Percentiles rank a stretch among this genome's conserved stretches.
Evolutionary conservation across 1,140 invertebrate genomes (phyloP).

Genomic region (Thalassaphorura encarpata): DNA sequence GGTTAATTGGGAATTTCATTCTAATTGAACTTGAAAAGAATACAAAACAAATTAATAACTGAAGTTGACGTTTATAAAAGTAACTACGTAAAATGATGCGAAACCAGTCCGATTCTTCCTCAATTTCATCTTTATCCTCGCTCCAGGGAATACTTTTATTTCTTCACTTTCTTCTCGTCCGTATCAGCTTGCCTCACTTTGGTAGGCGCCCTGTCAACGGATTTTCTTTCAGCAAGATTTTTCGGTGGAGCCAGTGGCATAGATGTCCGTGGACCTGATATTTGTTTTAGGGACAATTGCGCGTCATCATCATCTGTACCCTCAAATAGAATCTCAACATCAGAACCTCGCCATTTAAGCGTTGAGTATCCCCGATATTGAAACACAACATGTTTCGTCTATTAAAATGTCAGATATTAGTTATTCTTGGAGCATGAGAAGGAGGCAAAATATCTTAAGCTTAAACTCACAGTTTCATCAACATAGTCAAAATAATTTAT

Average conservation of each 20-base stretch:
- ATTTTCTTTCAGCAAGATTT: not conserved
- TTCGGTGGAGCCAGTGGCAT: too few species aligned
- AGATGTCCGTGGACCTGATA: too few species aligned
- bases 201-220: not conserved
- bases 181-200: not conserved
- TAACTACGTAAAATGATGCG: not conserved
- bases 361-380: slow-evolving; percentile 6
- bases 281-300: too few species aligned
- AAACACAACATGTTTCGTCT: slow-evolving; percentile 8
- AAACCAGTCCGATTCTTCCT: not conserved
- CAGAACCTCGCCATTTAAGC: not conserved
- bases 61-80: not conserved
- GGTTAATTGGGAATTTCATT: not conserved
- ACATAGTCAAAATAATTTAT: slow-evolving; percentile 20
- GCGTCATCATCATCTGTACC: too few species aligned
- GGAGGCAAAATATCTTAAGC: not conserved
- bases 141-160: not conserved
- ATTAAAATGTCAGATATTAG: too few species aligned
- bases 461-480: slow-evolving; percentile 6
- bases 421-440: not conserved
- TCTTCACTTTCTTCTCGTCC: not conserved
- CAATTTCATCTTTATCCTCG: not conserved
- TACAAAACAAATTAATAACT: not conserved
- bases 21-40: not conserved
- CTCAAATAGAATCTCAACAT: not conserved